These are phyloP conservation scores for Crotophaga sulcirostris DNA, from an alignment of 2,113 vertebrate genomes.

Conservation along the genomic window DNA sequence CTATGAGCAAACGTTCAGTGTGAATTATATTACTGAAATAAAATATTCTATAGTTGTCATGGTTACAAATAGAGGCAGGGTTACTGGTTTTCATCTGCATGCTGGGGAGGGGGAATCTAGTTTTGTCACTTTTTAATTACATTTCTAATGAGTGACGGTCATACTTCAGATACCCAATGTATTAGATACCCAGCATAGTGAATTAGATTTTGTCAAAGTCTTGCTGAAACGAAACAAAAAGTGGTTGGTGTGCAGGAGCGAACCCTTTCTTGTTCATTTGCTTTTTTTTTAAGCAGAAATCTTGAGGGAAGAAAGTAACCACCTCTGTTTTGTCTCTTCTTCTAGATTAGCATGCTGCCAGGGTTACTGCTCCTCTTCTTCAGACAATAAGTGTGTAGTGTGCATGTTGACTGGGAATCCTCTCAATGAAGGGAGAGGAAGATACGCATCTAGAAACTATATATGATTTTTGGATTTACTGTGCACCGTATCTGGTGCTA, in stretches of 20 bases:
- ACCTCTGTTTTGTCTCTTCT: neutral
- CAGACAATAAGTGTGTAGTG: neutral
- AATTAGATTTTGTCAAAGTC: constrained; percentile 52
- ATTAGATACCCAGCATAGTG: neutral
- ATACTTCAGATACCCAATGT: constrained; percentile 53
- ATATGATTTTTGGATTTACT: neutral
- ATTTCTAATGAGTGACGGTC: constrained; percentile 72
- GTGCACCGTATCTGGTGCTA: neutral
- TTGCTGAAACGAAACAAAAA: constrained; percentile 64
- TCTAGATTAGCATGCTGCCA: neutral
- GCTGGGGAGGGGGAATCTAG: constrained; percentile 56
- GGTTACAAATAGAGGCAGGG: constrained; percentile 82
- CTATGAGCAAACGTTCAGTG: constrained; percentile 70
- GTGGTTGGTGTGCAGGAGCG: constrained; percentile 1
- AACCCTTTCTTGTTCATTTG: constrained; percentile 11
- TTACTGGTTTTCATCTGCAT: constrained; percentile 79
- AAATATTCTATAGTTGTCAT: constrained; percentile 83
- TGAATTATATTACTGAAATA: constrained; percentile 75
- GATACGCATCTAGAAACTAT: neutral
- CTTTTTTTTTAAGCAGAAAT: neutral
- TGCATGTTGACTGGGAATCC: neutral
- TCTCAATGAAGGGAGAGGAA: neutral
- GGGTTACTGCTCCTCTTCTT: neutral
- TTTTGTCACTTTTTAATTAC: constrained; percentile 79
- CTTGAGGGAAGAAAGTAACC: constrained; percentile 17